These are phyloP conservation scores for Apocrypta bakeri DNA, from an alignment of 1,140 invertebrate genomes.

Conservation along the genomic window DNA sequence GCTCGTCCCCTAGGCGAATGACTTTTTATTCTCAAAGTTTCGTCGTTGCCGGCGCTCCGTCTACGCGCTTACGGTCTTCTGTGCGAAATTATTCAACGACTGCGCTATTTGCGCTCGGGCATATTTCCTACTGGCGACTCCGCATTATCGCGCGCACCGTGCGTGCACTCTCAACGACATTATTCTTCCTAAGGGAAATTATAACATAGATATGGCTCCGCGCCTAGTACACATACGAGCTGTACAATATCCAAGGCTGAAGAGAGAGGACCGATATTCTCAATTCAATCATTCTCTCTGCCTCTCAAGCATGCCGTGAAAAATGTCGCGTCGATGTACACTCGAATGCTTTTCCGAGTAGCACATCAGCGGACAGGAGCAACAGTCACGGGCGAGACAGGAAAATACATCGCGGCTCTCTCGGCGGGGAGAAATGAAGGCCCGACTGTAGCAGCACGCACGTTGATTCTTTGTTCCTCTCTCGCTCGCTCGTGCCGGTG, in stretches of 20 bases:
- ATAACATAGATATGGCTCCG: no score
- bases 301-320: background rate
- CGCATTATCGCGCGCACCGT: no score
- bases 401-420: background rate
- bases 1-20: no score
- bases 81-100: background rate
- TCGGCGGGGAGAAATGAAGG: conserved; percentile 25
- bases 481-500: background rate
- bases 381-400: background rate
- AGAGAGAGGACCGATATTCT: no score
- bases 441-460: conserved; percentile 22
- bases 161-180: background rate
- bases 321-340: background rate
- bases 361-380: no score
- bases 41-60: no score
- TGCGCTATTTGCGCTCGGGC: background rate
- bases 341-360: background rate
- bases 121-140: background rate
- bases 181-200: background rate
- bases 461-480: conserved; percentile 46
- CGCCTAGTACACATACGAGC: no score
- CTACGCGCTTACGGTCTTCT: no score
- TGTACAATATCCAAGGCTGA: no score
- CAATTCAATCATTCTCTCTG: no score
- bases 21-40: no score